Evolutionary conservation across 2,113 vertebrate species (phyloP).

Genomic region (Tupaia chinensis): DNA sequence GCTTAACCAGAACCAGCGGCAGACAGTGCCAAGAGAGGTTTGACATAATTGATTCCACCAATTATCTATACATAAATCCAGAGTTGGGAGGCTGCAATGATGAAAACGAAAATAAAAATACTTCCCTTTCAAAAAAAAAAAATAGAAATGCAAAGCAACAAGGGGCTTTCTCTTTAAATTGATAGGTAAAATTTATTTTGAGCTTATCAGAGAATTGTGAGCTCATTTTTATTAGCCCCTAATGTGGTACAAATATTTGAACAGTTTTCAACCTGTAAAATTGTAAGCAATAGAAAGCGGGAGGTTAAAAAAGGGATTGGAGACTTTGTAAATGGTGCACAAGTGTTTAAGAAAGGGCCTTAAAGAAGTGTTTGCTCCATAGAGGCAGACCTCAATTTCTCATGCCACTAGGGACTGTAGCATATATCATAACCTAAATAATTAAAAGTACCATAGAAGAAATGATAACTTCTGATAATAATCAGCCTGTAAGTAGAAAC

Average conservation of each 20-base stretch:
- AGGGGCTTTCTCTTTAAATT: not conserved
- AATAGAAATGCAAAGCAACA: not conserved
- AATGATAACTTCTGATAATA: not conserved
- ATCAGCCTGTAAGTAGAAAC: not conserved
- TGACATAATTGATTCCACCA: not conserved
- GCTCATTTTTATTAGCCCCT: not conserved
- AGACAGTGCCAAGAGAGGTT: not conserved
- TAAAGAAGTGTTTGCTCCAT: not conserved
- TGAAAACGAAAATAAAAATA: not conserved
- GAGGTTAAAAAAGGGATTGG: not conserved
- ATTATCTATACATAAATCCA: conserved; percentile 19
- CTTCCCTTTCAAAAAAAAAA: not conserved
- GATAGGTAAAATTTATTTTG: not conserved
- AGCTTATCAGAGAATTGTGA: not conserved
- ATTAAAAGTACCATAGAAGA: not conserved
- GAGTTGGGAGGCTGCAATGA: not conserved
- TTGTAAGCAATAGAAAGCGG: not conserved
- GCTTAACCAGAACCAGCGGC: not conserved
- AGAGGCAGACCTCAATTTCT: not conserved
- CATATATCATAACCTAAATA: not conserved
- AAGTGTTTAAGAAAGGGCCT: not conserved
- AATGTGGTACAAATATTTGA: not conserved
- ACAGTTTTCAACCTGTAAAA: not conserved
- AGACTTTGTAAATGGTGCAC: not conserved
- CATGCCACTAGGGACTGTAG: not conserved